A percentile compares a stretch with the other conserved stretches of the same genome.
Conservation (phyloP, 2,113 vertebrate genomes). For the Garra rufa region DNA sequence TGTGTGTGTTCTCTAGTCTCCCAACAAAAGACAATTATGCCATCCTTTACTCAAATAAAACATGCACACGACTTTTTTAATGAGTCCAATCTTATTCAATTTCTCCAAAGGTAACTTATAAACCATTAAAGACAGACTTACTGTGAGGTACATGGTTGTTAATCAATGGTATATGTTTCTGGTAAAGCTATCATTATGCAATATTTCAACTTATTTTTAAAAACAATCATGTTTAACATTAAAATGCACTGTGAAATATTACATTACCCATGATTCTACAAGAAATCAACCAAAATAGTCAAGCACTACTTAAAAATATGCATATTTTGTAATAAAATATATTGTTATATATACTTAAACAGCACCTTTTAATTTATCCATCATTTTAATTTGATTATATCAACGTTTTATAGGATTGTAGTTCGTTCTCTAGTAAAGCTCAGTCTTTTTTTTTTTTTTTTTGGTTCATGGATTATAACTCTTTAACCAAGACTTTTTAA, state of each 20-base stretch:
- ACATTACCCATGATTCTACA: not conserved
- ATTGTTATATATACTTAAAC: not conserved
- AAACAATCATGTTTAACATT: not conserved
- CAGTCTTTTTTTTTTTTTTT: not conserved
- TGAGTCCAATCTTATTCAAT: not conserved
- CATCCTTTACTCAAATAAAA: conserved; percentile 1
- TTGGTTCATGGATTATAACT: not conserved
- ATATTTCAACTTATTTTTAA: not conserved
- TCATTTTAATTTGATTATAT: not conserved
- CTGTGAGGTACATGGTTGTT: not conserved
- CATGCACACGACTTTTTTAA: not conserved
- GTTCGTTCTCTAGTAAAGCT: not conserved
- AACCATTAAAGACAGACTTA: not conserved
- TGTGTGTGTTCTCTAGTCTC: not conserved
- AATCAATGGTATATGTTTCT: not conserved
- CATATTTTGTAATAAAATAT: not conserved
- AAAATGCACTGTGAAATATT: not conserved
- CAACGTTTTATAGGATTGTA: not conserved
- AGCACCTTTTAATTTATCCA: not conserved
- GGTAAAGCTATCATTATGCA: not conserved
- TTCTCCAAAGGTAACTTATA: not conserved
- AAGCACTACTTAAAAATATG: too few relatives aligned
- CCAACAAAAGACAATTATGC: not conserved
- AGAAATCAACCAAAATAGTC: not conserved
- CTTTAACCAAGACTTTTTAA: not conserved